phyloP scores from a whole-genome alignment of 2,888 invertebrate genomes.

The Hymenopus coronatus region DNA sequence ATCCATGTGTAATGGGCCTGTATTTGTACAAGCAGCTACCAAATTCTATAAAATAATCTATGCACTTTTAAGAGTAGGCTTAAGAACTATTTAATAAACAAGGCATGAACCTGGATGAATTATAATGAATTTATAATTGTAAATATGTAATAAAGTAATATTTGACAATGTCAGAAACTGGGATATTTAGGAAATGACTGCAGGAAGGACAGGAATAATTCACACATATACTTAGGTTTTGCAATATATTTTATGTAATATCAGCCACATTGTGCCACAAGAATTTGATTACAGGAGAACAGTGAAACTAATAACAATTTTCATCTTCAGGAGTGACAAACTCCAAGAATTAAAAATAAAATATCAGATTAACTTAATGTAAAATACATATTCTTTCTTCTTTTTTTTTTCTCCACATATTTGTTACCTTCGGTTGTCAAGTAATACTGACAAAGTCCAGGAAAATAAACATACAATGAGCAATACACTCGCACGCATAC shows the following conservation, averaged over 20 bases:
- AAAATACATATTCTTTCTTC: neutral
- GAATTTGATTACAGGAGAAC: conserved; percentile 13
- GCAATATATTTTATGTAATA: conserved; percentile 22
- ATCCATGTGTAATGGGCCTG: no score
- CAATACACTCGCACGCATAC: neutral
- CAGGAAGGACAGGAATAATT: neutral
- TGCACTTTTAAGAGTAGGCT: no score
- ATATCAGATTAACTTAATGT: neutral
- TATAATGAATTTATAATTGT: no score
- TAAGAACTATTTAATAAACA: no score
- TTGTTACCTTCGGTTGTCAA: neutral
- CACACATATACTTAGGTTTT: neutral
- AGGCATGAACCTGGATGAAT: no score
- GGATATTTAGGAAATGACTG: no score
- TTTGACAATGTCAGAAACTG: no score
- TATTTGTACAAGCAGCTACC: no score
- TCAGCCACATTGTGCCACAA: conserved; percentile 26
- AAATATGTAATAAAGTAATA: no score
- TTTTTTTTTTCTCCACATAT: neutral
- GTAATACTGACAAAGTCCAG: conserved; percentile 11
- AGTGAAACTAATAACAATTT: neutral
- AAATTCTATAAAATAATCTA: no score
- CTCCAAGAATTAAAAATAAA: neutral
- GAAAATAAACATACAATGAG: neutral
- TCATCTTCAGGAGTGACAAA: neutral